Conservation (phyloP, 2,797 vertebrate genomes). For the Masticophis lateralis region DNA sequence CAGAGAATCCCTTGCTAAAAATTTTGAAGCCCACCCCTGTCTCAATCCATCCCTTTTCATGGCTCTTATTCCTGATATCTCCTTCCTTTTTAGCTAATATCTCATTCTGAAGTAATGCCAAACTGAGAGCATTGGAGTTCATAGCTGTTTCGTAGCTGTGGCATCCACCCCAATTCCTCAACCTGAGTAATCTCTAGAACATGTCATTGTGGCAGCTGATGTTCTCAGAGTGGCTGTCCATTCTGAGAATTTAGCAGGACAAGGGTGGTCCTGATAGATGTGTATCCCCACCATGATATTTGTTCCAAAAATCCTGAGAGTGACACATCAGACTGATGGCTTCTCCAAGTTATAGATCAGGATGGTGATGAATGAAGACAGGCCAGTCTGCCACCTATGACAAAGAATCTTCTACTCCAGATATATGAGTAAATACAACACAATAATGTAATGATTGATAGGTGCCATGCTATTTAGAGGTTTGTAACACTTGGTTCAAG, state of each 20-base stretch:
- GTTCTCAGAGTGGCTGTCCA: not conserved
- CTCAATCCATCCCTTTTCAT: not conserved
- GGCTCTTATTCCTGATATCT: not conserved
- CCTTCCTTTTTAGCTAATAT: not conserved
- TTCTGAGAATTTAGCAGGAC: not conserved
- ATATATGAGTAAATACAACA: not conserved
- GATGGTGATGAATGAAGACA: not conserved
- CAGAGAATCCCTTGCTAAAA: too few species aligned
- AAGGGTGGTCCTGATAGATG: not conserved
- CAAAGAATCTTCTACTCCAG: not conserved
- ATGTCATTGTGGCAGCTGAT: not conserved
- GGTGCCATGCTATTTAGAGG: not conserved
- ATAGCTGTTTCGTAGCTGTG: not conserved
- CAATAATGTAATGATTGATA: not conserved
- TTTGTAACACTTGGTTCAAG: not conserved
- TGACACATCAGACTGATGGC: not conserved
- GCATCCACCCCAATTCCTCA: not conserved
- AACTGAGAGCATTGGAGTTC: not conserved
- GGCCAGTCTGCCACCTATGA: not conserved
- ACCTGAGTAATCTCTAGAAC: too few species aligned
- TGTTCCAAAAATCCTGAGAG: not conserved
- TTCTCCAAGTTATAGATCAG: not conserved
- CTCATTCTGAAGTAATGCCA: not conserved
- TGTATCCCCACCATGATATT: not conserved
- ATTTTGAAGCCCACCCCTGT: not conserved